phyloP scores from a whole-genome alignment of 2,797 vertebrate genomes.

The Anabacerthia variegaticeps region DNA sequence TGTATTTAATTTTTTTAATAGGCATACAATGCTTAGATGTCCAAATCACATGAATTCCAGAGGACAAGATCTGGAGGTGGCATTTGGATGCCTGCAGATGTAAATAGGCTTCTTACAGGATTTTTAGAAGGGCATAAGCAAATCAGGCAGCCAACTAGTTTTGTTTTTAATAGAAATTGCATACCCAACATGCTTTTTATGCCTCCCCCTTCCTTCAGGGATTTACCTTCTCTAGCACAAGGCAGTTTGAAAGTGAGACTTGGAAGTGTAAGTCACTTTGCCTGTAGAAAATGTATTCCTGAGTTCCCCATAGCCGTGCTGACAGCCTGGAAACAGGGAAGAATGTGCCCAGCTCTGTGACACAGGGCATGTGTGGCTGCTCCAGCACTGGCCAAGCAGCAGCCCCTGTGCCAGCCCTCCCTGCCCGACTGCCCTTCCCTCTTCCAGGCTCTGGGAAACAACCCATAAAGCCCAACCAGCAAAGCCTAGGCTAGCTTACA shows the following conservation, averaged over 20 bases:
- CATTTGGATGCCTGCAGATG: neutral
- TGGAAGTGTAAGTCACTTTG: neutral
- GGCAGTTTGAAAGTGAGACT: neutral
- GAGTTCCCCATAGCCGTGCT: neutral
- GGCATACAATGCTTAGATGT: neutral
- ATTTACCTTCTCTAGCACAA: neutral
- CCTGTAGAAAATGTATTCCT: neutral
- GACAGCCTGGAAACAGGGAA: neutral
- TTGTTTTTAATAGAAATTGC: neutral
- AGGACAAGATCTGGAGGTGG: neutral
- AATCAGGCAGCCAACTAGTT: neutral
- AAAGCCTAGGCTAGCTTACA: neutral
- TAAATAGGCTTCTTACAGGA: neutral
- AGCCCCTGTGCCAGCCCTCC: neutral
- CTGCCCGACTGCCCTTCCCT: neutral
- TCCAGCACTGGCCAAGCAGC: neutral
- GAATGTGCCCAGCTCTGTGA: neutral
- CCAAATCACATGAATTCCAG: neutral
- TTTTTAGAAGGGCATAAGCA: neutral
- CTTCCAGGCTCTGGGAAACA: neutral
- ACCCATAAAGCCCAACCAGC: neutral
- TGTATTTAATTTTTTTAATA: conserved; percentile 1
- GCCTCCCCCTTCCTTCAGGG: neutral
- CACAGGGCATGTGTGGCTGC: neutral
- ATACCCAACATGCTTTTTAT: neutral